These are phyloP conservation scores for Tetranychus truncatus DNA, from an alignment of 2,888 invertebrate species.

Conservation along the genomic window DNA sequence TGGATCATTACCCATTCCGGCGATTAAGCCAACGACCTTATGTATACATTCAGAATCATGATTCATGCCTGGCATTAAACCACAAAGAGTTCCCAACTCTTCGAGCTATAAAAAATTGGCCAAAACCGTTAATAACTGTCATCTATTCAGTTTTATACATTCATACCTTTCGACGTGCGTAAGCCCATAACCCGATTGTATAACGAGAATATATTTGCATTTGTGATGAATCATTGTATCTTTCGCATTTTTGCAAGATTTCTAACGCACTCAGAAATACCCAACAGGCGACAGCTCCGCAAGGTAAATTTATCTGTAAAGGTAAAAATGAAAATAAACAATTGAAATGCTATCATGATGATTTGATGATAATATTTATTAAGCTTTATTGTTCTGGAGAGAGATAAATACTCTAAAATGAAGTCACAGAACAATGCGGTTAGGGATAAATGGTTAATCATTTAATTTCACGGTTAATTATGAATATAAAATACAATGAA, in stretches of 20 bases:
- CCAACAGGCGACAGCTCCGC: constrained; percentile 77
- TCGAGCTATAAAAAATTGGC: constrained; percentile 43
- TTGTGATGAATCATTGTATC: constrained; percentile 31
- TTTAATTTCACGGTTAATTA: too few relatives aligned
- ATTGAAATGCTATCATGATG: background rate
- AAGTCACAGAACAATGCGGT: too few relatives aligned
- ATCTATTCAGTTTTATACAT: background rate
- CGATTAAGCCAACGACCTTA: constrained; percentile 67
- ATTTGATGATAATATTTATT: too few relatives aligned
- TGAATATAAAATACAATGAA: background rate
- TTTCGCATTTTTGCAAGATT: constrained; percentile 54
- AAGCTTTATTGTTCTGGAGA: too few relatives aligned
- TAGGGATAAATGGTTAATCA: background rate
- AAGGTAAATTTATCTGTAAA: constrained; percentile 44
- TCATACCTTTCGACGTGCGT: constrained; percentile 60
- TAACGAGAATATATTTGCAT: constrained; percentile 56
- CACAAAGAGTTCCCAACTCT: constrained; percentile 70
- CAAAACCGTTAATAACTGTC: background rate
- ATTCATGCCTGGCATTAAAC: constrained; percentile 57
- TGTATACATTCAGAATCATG: constrained; percentile 74
- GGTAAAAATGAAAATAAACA: constrained; percentile 4
- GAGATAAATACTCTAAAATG: too few relatives aligned
- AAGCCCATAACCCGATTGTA: constrained; percentile 68
- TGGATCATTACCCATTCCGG: constrained; percentile 62
- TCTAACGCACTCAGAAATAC: constrained; percentile 75